Evolutionary conservation across 2,113 vertebrate genomes (phyloP).

Genomic region (Oreochromis aureus): DNA sequence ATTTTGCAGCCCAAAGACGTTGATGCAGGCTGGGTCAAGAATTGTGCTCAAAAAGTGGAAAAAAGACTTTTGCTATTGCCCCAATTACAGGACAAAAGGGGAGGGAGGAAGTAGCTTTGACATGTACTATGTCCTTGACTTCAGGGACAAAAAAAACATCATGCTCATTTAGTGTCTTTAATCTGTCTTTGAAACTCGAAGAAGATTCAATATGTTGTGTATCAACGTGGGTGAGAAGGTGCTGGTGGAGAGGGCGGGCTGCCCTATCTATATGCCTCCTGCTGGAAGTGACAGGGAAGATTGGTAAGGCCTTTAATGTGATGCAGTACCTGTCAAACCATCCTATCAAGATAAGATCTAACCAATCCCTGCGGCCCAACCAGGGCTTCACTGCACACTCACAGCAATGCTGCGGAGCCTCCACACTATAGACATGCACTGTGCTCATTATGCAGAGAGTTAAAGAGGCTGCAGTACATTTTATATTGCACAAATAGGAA

Average conservation of each 20-base stretch:
- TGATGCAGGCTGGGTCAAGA: neutral
- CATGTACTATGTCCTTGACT: neutral
- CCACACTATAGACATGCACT: neutral
- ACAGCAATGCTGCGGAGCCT: neutral
- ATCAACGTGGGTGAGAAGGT: neutral
- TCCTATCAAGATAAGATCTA: constrained; percentile 62
- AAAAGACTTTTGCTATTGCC: neutral
- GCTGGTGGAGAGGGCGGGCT: neutral
- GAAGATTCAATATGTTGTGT: constrained; percentile 8
- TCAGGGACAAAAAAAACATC: neutral
- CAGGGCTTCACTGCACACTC: constrained; percentile 3
- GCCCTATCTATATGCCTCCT: constrained; percentile 35
- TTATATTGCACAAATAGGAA: neutral
- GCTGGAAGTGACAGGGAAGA: constrained; percentile 64
- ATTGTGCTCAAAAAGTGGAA: neutral
- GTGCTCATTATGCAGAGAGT: neutral
- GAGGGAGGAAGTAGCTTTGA: neutral
- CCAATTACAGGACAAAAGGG: neutral
- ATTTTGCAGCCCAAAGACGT: neutral
- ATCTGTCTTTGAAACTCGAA: constrained; percentile 26
- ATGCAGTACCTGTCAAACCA: constrained; percentile 67
- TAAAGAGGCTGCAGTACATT: neutral
- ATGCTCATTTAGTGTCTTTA: neutral
- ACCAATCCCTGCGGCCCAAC: constrained; percentile 27
- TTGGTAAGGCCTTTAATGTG: constrained; percentile 74